Percentiles rank a stretch among this genome's conserved stretches.
Evolutionary conservation across 2,797 vertebrate genomes (phyloP).

Genomic region (Acrossocheilus fasciatus): DNA sequence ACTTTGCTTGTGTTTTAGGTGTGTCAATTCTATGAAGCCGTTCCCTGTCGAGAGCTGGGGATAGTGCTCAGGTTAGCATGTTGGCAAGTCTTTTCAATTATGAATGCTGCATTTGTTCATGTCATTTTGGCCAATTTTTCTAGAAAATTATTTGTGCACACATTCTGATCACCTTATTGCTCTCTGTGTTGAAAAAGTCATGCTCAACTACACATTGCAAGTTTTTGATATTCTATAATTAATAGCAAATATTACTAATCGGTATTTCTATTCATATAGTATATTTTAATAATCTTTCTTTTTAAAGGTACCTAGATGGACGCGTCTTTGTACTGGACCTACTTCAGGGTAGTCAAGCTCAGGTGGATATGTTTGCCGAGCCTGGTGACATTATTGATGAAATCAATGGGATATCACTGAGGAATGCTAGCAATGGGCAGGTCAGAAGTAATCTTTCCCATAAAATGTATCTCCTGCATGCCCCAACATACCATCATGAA

Average conservation of each 20-base stretch:
- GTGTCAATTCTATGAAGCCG: conserved; percentile 77
- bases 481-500: neutral
- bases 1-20: conserved; percentile 73
- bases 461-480: neutral
- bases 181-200: neutral
- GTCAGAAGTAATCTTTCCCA: conserved; percentile 61
- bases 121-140: neutral
- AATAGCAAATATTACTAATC: neutral
- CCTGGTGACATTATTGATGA: conserved; percentile 85
- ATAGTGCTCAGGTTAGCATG: conserved; percentile 79
- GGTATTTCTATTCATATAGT: neutral
- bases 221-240: neutral
- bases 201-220: neutral
- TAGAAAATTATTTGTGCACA: neutral
- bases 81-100: conserved; percentile 24
- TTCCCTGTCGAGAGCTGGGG: conserved; percentile 79
- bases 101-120: conserved; percentile 18
- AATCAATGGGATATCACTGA: conserved; percentile 83
- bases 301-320: conserved; percentile 77
- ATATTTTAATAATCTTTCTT: neutral
- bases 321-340: conserved; percentile 81
- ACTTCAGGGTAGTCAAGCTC: conserved; percentile 78
- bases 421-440: conserved; percentile 80
- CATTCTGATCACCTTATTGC: neutral
- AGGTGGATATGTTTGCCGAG: conserved; percentile 77